Base-by-base conservation (phyloP, 2,113 vertebrate genomes). In the Pomatorhinus ruficollis region DNA sequence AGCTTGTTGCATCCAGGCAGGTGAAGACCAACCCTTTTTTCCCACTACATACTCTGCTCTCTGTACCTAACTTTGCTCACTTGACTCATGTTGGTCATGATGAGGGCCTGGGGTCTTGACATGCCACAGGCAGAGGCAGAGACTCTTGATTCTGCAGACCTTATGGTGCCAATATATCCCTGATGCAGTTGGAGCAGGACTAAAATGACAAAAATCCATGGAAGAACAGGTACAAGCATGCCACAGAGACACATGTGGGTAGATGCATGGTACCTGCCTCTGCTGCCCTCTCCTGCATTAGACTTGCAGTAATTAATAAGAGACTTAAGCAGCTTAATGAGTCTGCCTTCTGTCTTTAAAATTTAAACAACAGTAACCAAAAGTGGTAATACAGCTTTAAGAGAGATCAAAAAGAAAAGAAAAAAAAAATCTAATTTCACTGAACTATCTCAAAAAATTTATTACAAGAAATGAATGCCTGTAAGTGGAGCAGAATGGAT, bases 271-370 rank as follows among this genome's bases (percentile, higher is more conserved):
- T 72, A 15, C 12, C 61, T 59, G 57, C 30, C 70, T 85, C 85
- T 87, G 52, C 75, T 95, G 82, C 49, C 54, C 64, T 80, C 63
- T 81, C 37, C 44, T 71, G 83, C 37, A 7, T 72, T 44, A 3
- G 10, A 8, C 23, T 52, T 16, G 24, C 2, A 4, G 16, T 1
- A 2, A 81, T 81, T 78, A 81, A 31, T 0, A 3, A 59, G 31
- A 53, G 9, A 77, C 50, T 81, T 74, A 74, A 80, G 44, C 42
- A 92, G 72, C 54, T 83, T 50, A 83, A 31, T 2, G 9, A 86
- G 47, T 68, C 72, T 81, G 40, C 45, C 35, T 83, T 88, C 68
- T 83, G 45, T 70, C 86, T 76, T 90, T 77, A 68, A 92, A 92
- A 86, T 66, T 50, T 42, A 86, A 84, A 63, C 35, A 57, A 22